Percentiles rank a stretch among this genome's conserved stretches.
Evolutionary conservation across 2,888 invertebrate genomes (phyloP).

Genomic region (Flexamia atlantica): DNA sequence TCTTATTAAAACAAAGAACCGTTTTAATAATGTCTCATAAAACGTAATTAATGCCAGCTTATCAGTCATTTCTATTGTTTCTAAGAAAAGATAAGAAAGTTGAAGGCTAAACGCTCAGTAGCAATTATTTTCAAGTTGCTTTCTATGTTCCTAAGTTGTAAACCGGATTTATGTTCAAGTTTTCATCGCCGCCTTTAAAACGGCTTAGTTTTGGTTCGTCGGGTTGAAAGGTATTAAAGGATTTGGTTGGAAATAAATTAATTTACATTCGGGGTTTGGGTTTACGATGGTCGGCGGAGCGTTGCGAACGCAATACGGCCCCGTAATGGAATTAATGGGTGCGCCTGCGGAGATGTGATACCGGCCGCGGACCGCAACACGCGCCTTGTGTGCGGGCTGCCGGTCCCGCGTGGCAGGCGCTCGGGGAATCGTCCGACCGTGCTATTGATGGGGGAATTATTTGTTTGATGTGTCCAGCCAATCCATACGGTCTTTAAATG

Average conservation of each 20-base stretch:
- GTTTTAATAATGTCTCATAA: too few relatives aligned
- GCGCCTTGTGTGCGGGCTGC: not conserved
- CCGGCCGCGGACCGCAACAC: conserved; percentile 24
- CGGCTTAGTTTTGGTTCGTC: not conserved
- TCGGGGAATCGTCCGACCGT: not conserved
- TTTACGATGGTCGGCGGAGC: not conserved
- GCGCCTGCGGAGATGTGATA: not conserved
- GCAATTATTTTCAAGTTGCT: too few relatives aligned
- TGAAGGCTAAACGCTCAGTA: too few relatives aligned
- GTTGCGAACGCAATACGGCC: conserved; percentile 1
- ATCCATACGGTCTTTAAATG: too few relatives aligned
- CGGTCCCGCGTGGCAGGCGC: not conserved
- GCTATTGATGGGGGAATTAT: not conserved
- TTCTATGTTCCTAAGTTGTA: too few relatives aligned
- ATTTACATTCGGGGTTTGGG: not conserved
- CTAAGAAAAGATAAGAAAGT: too few relatives aligned
- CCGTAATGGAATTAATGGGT: conserved; percentile 19
- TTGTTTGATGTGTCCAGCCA: too few relatives aligned
- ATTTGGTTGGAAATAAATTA: not conserved
- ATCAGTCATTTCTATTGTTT: too few relatives aligned
- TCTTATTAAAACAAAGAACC: too few relatives aligned
- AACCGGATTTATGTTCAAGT: too few relatives aligned
- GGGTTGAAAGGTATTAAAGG: not conserved
- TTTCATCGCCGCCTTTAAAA: too few relatives aligned
- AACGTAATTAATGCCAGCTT: too few relatives aligned